Evolutionary conservation across 2,113 vertebrate species (phyloP).

Genomic region (Propithecus coquereli): DNA sequence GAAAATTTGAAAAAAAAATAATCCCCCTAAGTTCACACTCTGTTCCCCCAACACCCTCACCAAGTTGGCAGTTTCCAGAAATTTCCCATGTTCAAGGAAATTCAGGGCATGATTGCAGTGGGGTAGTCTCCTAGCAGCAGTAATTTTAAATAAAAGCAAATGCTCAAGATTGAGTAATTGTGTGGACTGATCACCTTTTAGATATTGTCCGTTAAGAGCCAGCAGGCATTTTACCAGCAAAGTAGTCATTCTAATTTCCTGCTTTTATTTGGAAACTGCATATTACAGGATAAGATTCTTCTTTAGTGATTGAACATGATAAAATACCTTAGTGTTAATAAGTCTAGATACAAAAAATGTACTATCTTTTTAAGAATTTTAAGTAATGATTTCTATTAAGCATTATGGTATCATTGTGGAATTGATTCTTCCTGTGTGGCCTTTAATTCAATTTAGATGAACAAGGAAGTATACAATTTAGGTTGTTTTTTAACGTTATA

Average conservation of each 20-base stretch:
- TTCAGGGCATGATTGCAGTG: background rate
- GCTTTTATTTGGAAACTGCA: conserved; percentile 30
- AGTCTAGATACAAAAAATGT: background rate
- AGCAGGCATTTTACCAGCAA: conserved; percentile 47
- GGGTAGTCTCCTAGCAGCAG: background rate
- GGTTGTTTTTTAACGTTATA: background rate
- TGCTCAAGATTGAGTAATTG: conserved; percentile 25
- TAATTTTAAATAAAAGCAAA: conserved; percentile 42
- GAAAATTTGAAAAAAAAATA: background rate
- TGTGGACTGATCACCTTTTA: background rate
- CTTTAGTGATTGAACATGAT: background rate
- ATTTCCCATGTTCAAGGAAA: background rate
- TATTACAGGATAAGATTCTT: background rate
- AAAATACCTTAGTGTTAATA: background rate
- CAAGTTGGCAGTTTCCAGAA: background rate
- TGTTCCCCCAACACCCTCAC: background rate
- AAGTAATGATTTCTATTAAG: background rate
- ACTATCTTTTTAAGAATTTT: background rate
- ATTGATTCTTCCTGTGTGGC: background rate
- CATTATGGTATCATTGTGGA: background rate
- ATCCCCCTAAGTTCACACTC: background rate
- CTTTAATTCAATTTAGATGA: background rate
- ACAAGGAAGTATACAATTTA: background rate
- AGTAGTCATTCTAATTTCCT: conserved; percentile 52
- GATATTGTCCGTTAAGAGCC: background rate